Percentiles rank a stretch among this genome's conserved stretches.
Conservation (phyloP, 1,140 invertebrate genomes). For the Diuraphis noxia region DNA sequence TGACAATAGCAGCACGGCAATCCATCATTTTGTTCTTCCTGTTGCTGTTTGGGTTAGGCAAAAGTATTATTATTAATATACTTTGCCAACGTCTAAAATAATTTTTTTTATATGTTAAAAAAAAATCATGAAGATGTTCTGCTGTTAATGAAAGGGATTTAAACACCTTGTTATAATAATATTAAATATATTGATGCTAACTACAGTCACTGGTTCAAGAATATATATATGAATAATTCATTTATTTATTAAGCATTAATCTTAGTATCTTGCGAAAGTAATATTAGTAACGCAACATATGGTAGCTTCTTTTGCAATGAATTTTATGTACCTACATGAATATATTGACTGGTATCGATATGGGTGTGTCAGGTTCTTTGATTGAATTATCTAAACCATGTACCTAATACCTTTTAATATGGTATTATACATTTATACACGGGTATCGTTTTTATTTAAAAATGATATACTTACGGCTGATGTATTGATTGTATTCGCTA, state of each 20-base stretch:
- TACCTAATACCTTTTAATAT: too few relatives aligned
- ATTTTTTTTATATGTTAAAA: not conserved
- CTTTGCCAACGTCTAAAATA: not conserved
- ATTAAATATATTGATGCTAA: not conserved
- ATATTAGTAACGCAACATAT: not conserved
- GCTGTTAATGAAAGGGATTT: not conserved
- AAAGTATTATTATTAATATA: conserved; percentile 39
- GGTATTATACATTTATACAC: too few relatives aligned
- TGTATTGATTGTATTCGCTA: too few relatives aligned
- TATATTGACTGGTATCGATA: not conserved
- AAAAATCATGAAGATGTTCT: not conserved
- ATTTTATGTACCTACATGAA: too few relatives aligned
- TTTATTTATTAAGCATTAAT: not conserved
- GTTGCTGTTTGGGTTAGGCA: conserved; percentile 15
- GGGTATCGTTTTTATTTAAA: too few relatives aligned
- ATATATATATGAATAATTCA: not conserved
- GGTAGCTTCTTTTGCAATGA: too few relatives aligned
- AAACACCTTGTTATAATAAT: not conserved
- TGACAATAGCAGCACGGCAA: conserved; percentile 44
- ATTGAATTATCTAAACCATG: not conserved
- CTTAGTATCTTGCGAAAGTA: not conserved
- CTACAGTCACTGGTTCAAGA: not conserved
- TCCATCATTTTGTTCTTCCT: conserved; percentile 46
- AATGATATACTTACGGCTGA: too few relatives aligned
- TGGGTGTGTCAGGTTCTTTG: not conserved